These are phyloP conservation scores for Peromyscus californicus DNA, from an alignment of 2,113 vertebrate species.

Conservation along the genomic window DNA sequence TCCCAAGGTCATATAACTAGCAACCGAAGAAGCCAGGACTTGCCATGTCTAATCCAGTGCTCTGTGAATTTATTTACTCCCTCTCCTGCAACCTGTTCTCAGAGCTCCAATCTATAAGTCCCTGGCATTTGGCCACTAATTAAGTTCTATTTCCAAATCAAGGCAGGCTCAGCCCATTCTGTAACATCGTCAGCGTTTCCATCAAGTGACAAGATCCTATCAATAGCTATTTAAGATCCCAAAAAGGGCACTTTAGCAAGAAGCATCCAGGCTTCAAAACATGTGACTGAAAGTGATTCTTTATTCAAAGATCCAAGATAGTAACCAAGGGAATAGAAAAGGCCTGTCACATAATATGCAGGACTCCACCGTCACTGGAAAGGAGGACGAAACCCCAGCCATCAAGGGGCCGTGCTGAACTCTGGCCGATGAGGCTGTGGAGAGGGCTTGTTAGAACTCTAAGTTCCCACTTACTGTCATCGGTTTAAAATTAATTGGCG, in stretches of 20 bases:
- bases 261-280: slow-evolving; percentile 58
- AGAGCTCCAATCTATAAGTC: background rate
- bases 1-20: background rate
- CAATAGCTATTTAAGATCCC: background rate
- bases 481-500: slow-evolving; percentile 83
- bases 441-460: slow-evolving; percentile 71
- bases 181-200: background rate
- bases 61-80: background rate
- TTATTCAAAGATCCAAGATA: slow-evolving; percentile 76
- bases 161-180: slow-evolving; percentile 26
- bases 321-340: slow-evolving; percentile 58
- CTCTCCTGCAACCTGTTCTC: background rate
- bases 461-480: slow-evolving; percentile 80
- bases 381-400: background rate
- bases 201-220: slow-evolving; percentile 27
- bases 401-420: no score
- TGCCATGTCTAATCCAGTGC: background rate
- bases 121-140: background rate
- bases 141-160: slow-evolving; percentile 45
- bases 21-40: background rate
- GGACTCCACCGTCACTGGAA: background rate
- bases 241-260: slow-evolving; percentile 41
- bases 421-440: slow-evolving; percentile 26
- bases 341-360: background rate
- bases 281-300: slow-evolving; percentile 64